Base-by-base conservation (phyloP, 2,888 invertebrate species). In the Drosophila pseudotalamancana region DNA sequence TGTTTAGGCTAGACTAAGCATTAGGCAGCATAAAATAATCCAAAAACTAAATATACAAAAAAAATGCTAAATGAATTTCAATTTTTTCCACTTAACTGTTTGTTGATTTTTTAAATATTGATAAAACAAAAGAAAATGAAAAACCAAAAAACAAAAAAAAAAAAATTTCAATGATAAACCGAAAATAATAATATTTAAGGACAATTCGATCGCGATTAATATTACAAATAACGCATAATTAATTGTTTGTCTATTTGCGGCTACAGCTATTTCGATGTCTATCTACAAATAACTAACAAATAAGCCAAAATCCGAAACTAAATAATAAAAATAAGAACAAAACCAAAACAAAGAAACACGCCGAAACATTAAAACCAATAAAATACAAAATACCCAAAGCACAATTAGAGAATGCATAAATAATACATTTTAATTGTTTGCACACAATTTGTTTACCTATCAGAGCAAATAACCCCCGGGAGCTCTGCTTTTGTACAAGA, bases 261-360 rank as follows among this genome's bases (percentile, higher is more conserved):
- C 72, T 61, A 67, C 56, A 61, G 65, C 79, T 82, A 85, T 80
- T 85, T 87, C 71, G 87, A 83, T 83, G 83, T 83, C 86, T 83
- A 83, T 70, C 65, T 77, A 81, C 61, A 57, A 51, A 69, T 50
- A 50, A 62, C 46, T 49, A 76, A 76, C 46, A 60, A 53, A 54
- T 61, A 59, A 67, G 60, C 74, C 32, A 35, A 43, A 46, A 27
- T 48, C 39, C 25, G 39, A 37, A 60, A 29, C n/a, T n/a, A 39
- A 27, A 42, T 42, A 23, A 23, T 40, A 29, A 11, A 40, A n/a
- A n/a, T n/a, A n/a, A n/a, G n/a, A n/a, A n/a, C n/a, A n/a, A n/a
- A n/a, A n/a, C n/a, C n/a, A n/a, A 23, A 12, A 14, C 12, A 21
- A 9, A 3, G 16, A 56, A 40, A 6, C 25, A 6, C 25, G 11